Evolutionary conservation across 1,140 invertebrate genomes (phyloP), one percentile per base, ranked within the genome.

Genomic region (Trichomalopsis sarcophagae): DNA sequence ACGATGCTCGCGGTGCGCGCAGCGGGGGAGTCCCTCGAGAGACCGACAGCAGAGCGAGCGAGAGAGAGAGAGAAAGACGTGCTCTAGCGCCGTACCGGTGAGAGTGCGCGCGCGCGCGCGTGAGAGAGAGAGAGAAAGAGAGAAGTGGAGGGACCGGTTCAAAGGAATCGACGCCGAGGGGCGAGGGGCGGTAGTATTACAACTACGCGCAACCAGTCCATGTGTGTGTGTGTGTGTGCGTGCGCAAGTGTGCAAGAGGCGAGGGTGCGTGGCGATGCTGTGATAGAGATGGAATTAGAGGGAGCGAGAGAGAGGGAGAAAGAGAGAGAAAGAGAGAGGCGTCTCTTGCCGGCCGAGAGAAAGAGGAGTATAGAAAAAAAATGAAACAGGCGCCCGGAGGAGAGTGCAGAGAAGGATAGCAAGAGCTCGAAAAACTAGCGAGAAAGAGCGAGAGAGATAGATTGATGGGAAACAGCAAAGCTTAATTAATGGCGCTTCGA

Each of bases 401-500:
- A 73, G 17, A 33, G 30, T 62, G 4, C 55, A 62, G 7, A 62
- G 55, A 62, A 62, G 55, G 55, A 62, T 68, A 21, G 14, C 10
- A 0, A 40, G 40, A 44, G 17, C 11, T 55, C 10, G 17, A 77
- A n/a, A 77, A 55, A 81, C 30, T 71, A 36, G 78, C 13, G 23
- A 50, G 62, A 47, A 5, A 27, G 79, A 81, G 83, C 10, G 62
- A 69, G 2, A 36, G 21, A 17, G 50, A 69, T n/a, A 77, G 79
- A 81, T 66, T 76, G 77, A 81, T 81, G 78, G 71, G 78, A 85
- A 85, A 81, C 84, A 44, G 84, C 73, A 13, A 40, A 79, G 81
- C 81, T 83, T 86, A 86, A 86, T 86, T 86, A 83, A 86, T 86
- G 85, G 81, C 81, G 77, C 79, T 86, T 83, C 76, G 76, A 82